Evolutionary conservation across 2,797 vertebrate genomes (phyloP), one percentile per base, ranked within the genome.

Genomic region (Xenentodon cancila): DNA sequence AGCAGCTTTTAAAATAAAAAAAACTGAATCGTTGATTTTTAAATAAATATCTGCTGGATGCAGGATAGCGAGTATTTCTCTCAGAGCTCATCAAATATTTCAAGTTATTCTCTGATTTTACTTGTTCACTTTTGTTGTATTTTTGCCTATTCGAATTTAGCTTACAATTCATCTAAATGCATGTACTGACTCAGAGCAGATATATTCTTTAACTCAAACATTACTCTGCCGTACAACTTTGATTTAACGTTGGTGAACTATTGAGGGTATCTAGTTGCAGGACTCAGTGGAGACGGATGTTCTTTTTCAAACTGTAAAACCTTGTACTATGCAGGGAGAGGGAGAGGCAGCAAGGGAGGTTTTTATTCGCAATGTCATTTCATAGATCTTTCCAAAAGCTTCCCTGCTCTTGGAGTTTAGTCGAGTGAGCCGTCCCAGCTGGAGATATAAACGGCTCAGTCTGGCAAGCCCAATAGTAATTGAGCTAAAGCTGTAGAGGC

Each of bases 391-490:
- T 82, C 71, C 76, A 68, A 83, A 84, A 81, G 79, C 82, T 74
- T 75, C 55, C 56, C 59, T 16, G 5, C 67, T 82, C 55, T 64
- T 21, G 59, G 73, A 73, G 65, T 79, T 81, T 76, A 74, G 73
- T 53, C 55, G 58, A 67, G 68, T 87, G 91, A 91, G 82, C 79
- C 82, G 73, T 82, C 80, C 85, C 90, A 92, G 90, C 90, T 90
- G 89, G 68, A 79, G 82, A 75, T 75, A 80, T 67, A 77, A 81
- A 72, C 77, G 70, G 62, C 73, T 77, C 64, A 71, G 50, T 82
- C 80, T 74, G 53, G 81, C 77, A 58, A 54, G 76, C 77, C 83
- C 77, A 61, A 66, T 84, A 40, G 79, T 84, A 84, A 83, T 80
- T 77, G 79, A 75, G 72, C 71, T 69, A 49, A 79, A 82, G 61